These are phyloP conservation scores for Hemithea aestivaria DNA, from an alignment of 2,888 invertebrate species.

Conservation along the genomic window DNA sequence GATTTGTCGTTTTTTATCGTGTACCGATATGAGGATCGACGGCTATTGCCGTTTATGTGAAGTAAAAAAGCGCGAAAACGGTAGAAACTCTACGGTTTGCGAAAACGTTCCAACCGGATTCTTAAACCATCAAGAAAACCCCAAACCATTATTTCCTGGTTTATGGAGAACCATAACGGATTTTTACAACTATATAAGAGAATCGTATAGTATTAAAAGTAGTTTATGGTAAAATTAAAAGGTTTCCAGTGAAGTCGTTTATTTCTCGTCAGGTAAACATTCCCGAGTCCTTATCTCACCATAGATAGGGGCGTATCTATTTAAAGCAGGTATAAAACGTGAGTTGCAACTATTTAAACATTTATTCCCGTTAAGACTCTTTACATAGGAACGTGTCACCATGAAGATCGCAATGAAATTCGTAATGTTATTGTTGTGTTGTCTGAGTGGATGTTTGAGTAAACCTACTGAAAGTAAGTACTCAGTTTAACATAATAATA, in stretches of 20 bases:
- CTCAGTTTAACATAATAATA: background rate
- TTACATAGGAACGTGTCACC: slow-evolving; percentile 34
- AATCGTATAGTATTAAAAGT: too few relatives aligned
- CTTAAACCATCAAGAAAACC: slow-evolving; percentile 25
- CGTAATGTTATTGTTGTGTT: slow-evolving; percentile 40
- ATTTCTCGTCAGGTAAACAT: slow-evolving; percentile 72
- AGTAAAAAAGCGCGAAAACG: slow-evolving; percentile 25
- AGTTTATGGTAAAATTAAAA: slow-evolving; percentile 47
- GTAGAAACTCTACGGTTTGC: slow-evolving; percentile 38
- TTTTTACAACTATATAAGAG: too few relatives aligned
- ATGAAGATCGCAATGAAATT: slow-evolving; percentile 41
- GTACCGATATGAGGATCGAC: slow-evolving; percentile 42
- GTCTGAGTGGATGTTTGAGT: slow-evolving; percentile 42
- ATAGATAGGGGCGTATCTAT: slow-evolving; percentile 57
- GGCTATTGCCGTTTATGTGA: slow-evolving; percentile 52
- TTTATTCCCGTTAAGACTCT: slow-evolving; percentile 47
- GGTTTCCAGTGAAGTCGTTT: slow-evolving; percentile 47
- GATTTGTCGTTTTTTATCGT: slow-evolving; percentile 52
- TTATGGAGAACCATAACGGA: background rate
- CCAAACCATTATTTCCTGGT: slow-evolving; percentile 5
- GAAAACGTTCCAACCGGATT: slow-evolving; percentile 33
- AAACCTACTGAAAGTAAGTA: slow-evolving; percentile 62
- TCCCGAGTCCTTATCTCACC: slow-evolving; percentile 64
- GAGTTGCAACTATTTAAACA: slow-evolving; percentile 51
- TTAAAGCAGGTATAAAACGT: slow-evolving; percentile 54